Evolutionary conservation across 2,797 vertebrate species (phyloP).

Genomic region (Sciurus carolinensis): DNA sequence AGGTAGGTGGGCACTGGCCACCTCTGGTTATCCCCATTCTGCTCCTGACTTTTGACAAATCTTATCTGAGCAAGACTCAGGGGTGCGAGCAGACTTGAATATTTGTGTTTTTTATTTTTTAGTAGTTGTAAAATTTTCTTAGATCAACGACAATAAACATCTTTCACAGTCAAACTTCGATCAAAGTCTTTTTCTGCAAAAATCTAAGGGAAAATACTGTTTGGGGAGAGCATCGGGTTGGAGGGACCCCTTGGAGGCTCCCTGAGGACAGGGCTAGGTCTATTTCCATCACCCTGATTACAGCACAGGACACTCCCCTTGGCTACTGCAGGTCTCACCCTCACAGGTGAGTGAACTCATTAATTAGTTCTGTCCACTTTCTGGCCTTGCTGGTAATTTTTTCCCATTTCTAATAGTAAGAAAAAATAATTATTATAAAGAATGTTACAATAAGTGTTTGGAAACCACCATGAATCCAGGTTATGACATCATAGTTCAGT

Average conservation of each 20-base stretch:
- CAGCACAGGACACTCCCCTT: accelerated
- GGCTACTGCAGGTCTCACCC: too few species aligned
- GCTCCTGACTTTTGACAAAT: background rate
- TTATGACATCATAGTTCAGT: background rate
- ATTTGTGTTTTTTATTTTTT: background rate
- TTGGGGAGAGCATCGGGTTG: accelerated
- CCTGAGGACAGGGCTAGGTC: accelerated
- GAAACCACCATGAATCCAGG: background rate
- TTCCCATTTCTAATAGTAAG: background rate
- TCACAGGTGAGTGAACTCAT: background rate
- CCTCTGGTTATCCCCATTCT: too few species aligned
- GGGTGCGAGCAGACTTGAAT: background rate
- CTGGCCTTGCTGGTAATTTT: background rate
- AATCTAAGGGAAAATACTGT: background rate
- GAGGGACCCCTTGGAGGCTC: accelerated
- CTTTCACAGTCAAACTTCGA: background rate
- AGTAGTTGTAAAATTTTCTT: background rate
- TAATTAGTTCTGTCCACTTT: background rate
- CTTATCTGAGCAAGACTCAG: background rate
- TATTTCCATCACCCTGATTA: accelerated
- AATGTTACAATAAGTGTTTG: background rate
- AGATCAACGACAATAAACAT: background rate
- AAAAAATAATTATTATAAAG: background rate
- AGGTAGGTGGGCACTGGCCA: too few species aligned
- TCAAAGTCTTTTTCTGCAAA: background rate